Percentiles rank a stretch among this genome's conserved stretches.
Conservation (phyloP, 1,140 invertebrate genomes). For the Mesaphorura yosii region DNA sequence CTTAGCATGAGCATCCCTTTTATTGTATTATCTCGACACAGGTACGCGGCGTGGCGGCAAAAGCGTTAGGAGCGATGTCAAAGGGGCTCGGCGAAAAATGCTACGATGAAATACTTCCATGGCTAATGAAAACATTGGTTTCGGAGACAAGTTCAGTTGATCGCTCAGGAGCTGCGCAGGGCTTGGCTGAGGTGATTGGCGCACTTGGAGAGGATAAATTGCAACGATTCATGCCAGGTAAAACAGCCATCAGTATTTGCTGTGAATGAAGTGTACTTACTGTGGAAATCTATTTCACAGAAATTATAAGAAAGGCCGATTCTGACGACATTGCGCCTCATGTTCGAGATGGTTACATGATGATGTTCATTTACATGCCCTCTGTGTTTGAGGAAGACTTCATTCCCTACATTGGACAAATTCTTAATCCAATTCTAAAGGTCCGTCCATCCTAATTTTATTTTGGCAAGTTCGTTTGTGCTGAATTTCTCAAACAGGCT, state of each 20-base stretch:
- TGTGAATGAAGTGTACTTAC: background rate
- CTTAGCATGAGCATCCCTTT: background rate
- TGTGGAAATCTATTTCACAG: slow-evolving; percentile 37
- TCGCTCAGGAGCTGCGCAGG: slow-evolving; percentile 94
- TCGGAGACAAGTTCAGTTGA: slow-evolving; percentile 92
- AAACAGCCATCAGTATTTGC: slow-evolving; percentile 4
- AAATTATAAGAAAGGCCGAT: slow-evolving; percentile 92
- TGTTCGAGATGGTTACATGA: slow-evolving; percentile 98
- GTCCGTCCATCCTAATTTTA: too few species aligned
- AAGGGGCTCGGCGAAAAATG: slow-evolving; percentile 88
- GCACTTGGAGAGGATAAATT: slow-evolving; percentile 90
- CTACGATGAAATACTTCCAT: slow-evolving; percentile 89
- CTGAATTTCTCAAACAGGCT: too few species aligned
- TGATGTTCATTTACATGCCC: slow-evolving; percentile 99
- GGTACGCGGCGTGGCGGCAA: slow-evolving; percentile 80
- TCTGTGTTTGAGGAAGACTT: slow-evolving; percentile 79
- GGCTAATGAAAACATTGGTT: slow-evolving; percentile 97
- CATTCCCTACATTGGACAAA: slow-evolving; percentile 89
- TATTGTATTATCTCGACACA: slow-evolving; percentile 34
- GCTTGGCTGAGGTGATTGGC: slow-evolving; percentile 84
- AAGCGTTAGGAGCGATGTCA: slow-evolving; percentile 94
- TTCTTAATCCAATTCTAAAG: slow-evolving; percentile 94
- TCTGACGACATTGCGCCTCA: slow-evolving; percentile 88
- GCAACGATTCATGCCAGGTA: slow-evolving; percentile 84
- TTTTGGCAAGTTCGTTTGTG: slow-evolving; percentile 21